These are phyloP conservation scores for Cynoglossus semilaevis DNA, from an alignment of 2,113 vertebrate species.

Conservation along the genomic window DNA sequence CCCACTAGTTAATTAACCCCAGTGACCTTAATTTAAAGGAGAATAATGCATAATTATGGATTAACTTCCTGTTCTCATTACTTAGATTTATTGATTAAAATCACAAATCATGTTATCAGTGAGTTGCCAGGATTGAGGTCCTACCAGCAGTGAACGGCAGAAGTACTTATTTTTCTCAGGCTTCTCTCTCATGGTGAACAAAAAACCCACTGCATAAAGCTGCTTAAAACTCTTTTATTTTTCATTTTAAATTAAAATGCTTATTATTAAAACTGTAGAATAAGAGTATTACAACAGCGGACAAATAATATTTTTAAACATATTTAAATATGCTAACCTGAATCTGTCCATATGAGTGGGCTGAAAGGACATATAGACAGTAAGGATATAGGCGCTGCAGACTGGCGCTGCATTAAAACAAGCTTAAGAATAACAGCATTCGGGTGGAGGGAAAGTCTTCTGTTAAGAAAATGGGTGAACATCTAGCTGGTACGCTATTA, in stretches of 20 bases:
- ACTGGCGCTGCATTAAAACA: neutral
- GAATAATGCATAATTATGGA: constrained; percentile 76
- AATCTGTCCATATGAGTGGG: too few relatives aligned
- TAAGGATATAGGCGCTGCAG: neutral
- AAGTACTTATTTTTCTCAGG: constrained; percentile 5
- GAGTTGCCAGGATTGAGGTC: constrained; percentile 48
- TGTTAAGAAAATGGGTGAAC: constrained; percentile 7
- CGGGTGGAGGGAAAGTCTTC: neutral
- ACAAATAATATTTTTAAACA: too few relatives aligned
- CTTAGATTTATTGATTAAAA: constrained; percentile 73
- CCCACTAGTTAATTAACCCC: constrained; percentile 76
- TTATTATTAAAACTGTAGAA: too few relatives aligned
- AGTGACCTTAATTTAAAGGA: constrained; percentile 74
- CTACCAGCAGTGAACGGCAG: constrained; percentile 24
- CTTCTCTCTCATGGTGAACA: neutral
- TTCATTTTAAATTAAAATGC: too few relatives aligned
- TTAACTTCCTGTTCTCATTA: constrained; percentile 73
- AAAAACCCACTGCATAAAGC: neutral
- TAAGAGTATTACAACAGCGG: too few relatives aligned
- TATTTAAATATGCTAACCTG: too few relatives aligned
- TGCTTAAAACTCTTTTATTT: too few relatives aligned
- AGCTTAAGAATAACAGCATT: neutral
- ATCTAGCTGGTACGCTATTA: constrained; percentile 4
- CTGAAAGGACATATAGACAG: too few relatives aligned
- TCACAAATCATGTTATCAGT: constrained; percentile 60